Percentiles rank a stretch among this genome's conserved stretches.
These are phyloP conservation scores for Colaptes auratus DNA, from an alignment of 2,113 vertebrate genomes.

Conservation along the genomic window DNA sequence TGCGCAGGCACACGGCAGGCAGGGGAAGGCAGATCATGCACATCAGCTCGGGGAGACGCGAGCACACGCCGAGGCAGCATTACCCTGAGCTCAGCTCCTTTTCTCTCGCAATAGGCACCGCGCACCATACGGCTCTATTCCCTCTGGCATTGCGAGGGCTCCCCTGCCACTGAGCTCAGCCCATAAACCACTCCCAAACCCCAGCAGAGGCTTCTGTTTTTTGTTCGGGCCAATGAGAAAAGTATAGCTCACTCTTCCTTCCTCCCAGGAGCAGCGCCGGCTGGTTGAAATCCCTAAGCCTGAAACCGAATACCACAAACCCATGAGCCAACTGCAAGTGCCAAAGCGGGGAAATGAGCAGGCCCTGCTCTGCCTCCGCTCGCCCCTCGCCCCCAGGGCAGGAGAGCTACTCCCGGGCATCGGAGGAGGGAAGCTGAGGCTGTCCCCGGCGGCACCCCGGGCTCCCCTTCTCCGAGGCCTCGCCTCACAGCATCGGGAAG, in stretches of 20 bases:
- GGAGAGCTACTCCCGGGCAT: background rate
- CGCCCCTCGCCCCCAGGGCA: background rate
- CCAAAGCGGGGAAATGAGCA: constrained; percentile 10
- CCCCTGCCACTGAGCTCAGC: constrained; percentile 57
- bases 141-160: constrained; percentile 68
- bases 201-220: constrained; percentile 70
- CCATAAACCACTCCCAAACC: constrained; percentile 64
- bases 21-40: constrained; percentile 21
- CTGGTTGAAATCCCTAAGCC: constrained; percentile 61
- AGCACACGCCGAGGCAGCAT: constrained; percentile 35
- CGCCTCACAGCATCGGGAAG: background rate
- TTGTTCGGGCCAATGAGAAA: constrained; percentile 69
- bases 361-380: background rate
- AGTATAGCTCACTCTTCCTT: constrained; percentile 68
- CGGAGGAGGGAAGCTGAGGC: background rate
- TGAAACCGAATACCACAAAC: constrained; percentile 65
- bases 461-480: background rate
- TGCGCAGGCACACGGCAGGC: background rate
- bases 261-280: constrained; percentile 63
- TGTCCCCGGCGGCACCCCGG: background rate
- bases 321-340: constrained; percentile 53
- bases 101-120: constrained; percentile 46
- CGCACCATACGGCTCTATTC: constrained; percentile 58
- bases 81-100: constrained; percentile 59
- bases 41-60: constrained; percentile 15